Evolutionary conservation across 2,888 invertebrate genomes (phyloP), one percentile per base, ranked within the genome.

Genomic region (Noctuana brunneofusca): DNA sequence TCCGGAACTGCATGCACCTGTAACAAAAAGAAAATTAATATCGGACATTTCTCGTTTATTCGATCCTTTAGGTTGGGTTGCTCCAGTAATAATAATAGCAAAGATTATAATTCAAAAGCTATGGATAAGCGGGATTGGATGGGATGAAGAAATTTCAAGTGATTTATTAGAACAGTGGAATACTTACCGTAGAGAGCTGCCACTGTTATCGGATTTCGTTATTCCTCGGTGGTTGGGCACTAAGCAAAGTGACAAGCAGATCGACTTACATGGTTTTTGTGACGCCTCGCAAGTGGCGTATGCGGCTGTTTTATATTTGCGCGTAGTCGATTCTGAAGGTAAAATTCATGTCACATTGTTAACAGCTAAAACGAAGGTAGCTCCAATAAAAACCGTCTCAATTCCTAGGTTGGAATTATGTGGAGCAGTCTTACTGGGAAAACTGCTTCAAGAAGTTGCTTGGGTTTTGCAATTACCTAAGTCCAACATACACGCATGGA

Each of bases 1-100:
- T 0, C 67, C 71, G 3, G 43, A 16, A 18, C 18, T 43, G 2
- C 18, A 43, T 0, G 5, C 8, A 43, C 43, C 43, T 18, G 8
- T 43, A 18, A 43, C 43, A 5, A 43, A 43, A 8, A 16, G 43
- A 5, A 43, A 18, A 4, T 9, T 43, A 8, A 18, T 43, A 43
- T 43, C 43, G 16, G 43, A 43, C 11, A 43, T 43, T 9, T 12
- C 16, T 0, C 16, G 18, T 18, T 43, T 43, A 43, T 43, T n/a
- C 9, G 43, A 43, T 8, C 43, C 43, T 5, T 43, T 43, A 8
- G 43, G 35, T n/a, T 35, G 35, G 35, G n/a, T 35, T n/a, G 35
- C 35, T n/a, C 35, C 35, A 5, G n/a, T n/a, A 1, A n/a, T 35
- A n/a, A 8, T 35, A 3, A 35, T n/a, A 35, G 35, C 35, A n/a